Base-by-base conservation (phyloP, 2,113 vertebrate species). In the Gallinago paraguaiae region DNA sequence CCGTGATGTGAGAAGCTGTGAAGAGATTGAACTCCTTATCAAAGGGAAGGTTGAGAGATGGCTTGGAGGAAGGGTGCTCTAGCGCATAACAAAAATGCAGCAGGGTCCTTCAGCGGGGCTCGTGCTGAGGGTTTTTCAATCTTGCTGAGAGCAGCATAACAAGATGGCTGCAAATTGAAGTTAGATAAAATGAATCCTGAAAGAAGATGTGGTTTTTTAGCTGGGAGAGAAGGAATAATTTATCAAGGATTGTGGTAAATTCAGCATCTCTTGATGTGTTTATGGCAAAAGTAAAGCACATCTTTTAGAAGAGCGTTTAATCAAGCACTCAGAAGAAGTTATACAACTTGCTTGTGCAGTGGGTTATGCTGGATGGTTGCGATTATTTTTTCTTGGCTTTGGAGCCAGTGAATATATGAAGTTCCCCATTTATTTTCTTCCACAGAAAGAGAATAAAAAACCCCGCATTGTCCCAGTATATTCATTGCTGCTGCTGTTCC, bases 401-500 rank as follows among this genome's bases (percentile, higher is more conserved):
- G 71, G 87, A 95, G 30, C 59, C 50, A 65, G 46, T 88, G 54
- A 80, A 82, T 90, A 60, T 85, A 70, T 69, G 63, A 93, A 82
- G 70, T 71, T 94, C 28, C 20, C 63, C 17, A 90, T 96, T 95
- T 95, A 91, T 95, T 97, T 96, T 95, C 67, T 93, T 88, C 74
- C 46, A 70, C 39, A 79, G 78, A 90, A 94, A 54, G 57, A 69
- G 59, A 85, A 91, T 80, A 91, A 93, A 89, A 64, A 3, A 0
- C 14, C 20, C n/a, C 4, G 37, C 63, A 57, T 95, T 96, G 94
- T 95, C 87, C 67, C 46, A 88, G 78, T 25, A 85, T 90, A 95
- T 96, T 96, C 82, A 96, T 85, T 92, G 78, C 84, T 91, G 41
- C 71, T 91, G 84, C 75, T 82, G 53, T 88, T 96, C 92, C 82